Evolutionary conservation across 2,113 vertebrate species (phyloP), one percentile per base, ranked within the genome.

Genomic region (Leptosomus discolor): DNA sequence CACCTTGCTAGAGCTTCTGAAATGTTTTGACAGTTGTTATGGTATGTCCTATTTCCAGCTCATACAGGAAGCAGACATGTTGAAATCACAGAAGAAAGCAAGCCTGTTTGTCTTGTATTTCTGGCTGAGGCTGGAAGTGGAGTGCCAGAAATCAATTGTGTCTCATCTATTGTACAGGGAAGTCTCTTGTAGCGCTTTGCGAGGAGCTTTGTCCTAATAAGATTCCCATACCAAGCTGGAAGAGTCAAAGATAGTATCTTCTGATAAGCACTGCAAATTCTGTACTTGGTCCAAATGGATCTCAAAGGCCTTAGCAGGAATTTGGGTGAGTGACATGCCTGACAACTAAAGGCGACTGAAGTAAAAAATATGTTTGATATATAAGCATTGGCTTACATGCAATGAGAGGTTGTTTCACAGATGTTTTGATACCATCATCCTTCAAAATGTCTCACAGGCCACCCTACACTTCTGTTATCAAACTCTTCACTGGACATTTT

Each of bases 61-160:
- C 0, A 0, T 86, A 80, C 85, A 92, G 92, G 88, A 95, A 97
- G 76, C 68, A 86, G 79, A 86, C 80, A 21, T 97, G 90, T 91
- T 93, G 94, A 94, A 97, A 96, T 96, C 64, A 22, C 82, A 81
- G 56, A 88, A 95, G 82, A 94, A 96, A 96, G 64, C 88, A 68
- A 94, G 88, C 96, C 96, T 95, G 95, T 91, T 97, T 1, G 2
- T 95, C 96, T 93, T 84, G 96, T 97, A 94, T 93, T 96, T 96
- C 96, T 96, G 94, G 92, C 94, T 88, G 73, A 91, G 64, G 53
- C 79, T 91, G 57, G 80, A 97, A 95, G 56, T 23, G 43, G 64
- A 94, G 92, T 75, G 83, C 88, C 37, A 95, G 80, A 81, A 97
- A 87, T 93, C 92, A 89, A 9, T 95, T 92, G 88, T 92, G 58